Conservation (phyloP, 1,140 invertebrate genomes). For the Bombus soroeensis region DNA sequence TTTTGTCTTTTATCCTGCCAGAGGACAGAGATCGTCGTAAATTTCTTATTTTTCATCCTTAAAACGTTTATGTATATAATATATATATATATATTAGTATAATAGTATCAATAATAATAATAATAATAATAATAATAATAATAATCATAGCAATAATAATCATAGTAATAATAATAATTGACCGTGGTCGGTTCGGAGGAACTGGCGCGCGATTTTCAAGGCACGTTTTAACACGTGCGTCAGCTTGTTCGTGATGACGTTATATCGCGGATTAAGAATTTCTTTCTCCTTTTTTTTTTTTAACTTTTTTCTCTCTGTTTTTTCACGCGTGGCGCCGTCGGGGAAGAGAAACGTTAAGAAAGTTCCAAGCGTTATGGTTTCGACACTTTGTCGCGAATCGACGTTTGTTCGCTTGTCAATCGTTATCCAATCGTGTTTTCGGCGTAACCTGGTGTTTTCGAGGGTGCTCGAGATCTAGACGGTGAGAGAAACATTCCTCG, state of each 20-base stretch:
- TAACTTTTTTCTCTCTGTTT: not conserved
- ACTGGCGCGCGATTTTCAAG: conserved; percentile 51
- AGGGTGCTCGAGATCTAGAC: not conserved
- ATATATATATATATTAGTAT: conserved; percentile 17
- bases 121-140: conserved; percentile 11
- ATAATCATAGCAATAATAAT: conserved; percentile 57
- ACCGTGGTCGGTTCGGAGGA: conserved; percentile 48
- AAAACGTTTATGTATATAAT: conserved; percentile 57
- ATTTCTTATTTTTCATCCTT: conserved; percentile 42
- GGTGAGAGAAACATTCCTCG: not conserved
- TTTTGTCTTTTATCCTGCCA: conserved; percentile 70
- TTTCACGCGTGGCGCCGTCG: not conserved
- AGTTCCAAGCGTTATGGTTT: not conserved
- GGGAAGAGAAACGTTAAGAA: not conserved
- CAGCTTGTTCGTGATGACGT: conserved; percentile 2
- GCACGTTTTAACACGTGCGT: conserved; percentile 13
- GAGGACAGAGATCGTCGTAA: conserved; percentile 74
- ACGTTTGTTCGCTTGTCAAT: not conserved
- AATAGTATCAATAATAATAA: conserved; percentile 15
- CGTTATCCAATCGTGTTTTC: not conserved
- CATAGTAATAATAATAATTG: conserved; percentile 62
- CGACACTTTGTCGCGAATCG: not conserved
- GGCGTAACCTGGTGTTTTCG: no score
- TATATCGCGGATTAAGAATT: not conserved
- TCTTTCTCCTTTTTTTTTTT: not conserved